Conservation (phyloP, 2,888 invertebrate genomes). For the Epirrhoe alternata region DNA sequence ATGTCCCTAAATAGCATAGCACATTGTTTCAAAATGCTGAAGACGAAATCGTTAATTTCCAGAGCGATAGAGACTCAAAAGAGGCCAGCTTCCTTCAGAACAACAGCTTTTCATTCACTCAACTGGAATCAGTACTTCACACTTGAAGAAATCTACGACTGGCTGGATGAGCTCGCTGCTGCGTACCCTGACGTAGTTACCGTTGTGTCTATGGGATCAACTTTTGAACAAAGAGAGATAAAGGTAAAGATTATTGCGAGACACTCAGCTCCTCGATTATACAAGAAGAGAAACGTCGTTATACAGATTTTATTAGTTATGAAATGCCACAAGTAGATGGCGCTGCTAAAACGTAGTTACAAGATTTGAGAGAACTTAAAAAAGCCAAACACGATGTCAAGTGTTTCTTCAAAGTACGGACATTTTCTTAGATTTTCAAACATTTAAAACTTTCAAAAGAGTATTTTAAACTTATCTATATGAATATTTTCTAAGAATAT, state of each 20-base stretch:
- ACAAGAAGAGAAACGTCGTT: no score
- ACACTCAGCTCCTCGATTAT: not conserved
- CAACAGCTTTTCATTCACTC: slow-evolving; percentile 60
- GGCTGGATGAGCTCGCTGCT: slow-evolving; percentile 82
- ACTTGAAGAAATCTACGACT: slow-evolving; percentile 85
- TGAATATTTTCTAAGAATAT: not conserved
- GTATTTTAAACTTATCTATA: no score
- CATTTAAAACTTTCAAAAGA: no score
- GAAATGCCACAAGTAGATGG: no score
- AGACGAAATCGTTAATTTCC: not conserved
- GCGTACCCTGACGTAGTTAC: slow-evolving; percentile 79
- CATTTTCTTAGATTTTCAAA: no score
- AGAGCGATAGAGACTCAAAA: slow-evolving; percentile 76
- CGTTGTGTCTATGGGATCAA: slow-evolving; percentile 82
- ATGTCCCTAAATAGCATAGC: not conserved
- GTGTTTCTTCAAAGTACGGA: no score
- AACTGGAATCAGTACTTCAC: slow-evolving; percentile 86
- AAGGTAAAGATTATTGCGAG: slow-evolving; percentile 36
- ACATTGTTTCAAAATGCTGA: not conserved
- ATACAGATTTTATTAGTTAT: no score
- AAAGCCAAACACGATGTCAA: no score
- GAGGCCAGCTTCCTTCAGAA: slow-evolving; percentile 50
- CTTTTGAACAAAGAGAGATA: slow-evolving; percentile 86
- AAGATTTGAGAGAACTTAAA: no score
- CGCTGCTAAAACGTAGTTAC: no score